Percentiles rank a stretch among this genome's conserved stretches.
Evolutionary conservation across 2,113 vertebrate genomes (phyloP).

Genomic region (Cephalopholis sonnerati): DNA sequence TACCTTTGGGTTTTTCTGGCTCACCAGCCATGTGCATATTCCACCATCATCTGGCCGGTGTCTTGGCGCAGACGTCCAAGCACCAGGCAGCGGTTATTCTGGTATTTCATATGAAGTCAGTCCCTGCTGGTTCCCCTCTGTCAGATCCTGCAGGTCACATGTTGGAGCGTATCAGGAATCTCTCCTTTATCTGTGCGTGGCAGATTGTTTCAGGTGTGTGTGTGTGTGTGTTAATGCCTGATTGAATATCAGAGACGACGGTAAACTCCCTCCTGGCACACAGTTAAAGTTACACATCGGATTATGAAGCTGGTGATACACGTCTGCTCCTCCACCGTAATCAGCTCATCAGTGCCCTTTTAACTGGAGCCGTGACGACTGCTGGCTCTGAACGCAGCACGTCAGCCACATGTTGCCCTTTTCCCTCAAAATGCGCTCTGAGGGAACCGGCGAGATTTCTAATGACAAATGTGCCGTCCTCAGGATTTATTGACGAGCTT

Average conservation of each 20-base stretch:
- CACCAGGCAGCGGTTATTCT: too few relatives aligned
- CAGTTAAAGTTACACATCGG: slow-evolving; percentile 21
- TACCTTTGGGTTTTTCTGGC: too few relatives aligned
- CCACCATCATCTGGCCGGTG: too few relatives aligned
- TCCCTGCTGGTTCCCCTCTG: neutral
- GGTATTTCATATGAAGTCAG: neutral
- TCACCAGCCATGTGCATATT: too few relatives aligned
- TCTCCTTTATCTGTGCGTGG: slow-evolving; percentile 5
- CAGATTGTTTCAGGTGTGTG: slow-evolving; percentile 16
- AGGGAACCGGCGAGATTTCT: neutral
- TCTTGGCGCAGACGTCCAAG: too few relatives aligned
- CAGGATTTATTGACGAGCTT: slow-evolving; percentile 3
- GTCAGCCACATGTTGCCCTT: slow-evolving; percentile 21
- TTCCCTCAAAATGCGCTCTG: neutral
- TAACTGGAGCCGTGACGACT: neutral
- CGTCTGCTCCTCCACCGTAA: neutral
- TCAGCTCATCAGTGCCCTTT: slow-evolving; percentile 34
- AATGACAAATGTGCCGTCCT: neutral
- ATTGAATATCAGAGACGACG: slow-evolving; percentile 30
- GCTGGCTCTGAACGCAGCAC: slow-evolving; percentile 7
- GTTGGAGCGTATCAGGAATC: neutral
- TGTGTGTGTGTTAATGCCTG: slow-evolving; percentile 18
- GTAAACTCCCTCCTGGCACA: neutral
- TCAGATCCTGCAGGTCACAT: slow-evolving; percentile 17
- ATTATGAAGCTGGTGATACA: neutral